Evolutionary conservation across 2,113 vertebrate species (phyloP), one percentile per base, ranked within the genome.

Genomic region (Apodemus speciosus): DNA sequence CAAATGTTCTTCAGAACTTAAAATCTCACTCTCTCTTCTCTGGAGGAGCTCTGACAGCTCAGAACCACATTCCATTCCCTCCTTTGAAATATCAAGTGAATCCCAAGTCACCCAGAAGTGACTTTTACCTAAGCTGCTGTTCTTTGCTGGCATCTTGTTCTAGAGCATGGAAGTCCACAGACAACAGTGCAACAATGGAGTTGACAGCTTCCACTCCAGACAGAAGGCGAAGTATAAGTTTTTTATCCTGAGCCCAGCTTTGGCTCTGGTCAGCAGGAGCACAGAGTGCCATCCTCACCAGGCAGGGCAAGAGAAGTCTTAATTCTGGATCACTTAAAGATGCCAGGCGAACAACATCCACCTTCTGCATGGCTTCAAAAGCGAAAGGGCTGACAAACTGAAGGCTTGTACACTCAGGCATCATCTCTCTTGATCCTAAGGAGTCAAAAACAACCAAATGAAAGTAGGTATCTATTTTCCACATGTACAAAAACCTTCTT

Each of bases 351-450:
- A 98, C 98, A 90, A 99, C 99, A 84, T 99, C 99, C 97, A 99
- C 99, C 96, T 99, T 99, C 97, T 99, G 99, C 99, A 99, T 99
- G 4, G 99, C 99, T 97, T 99, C 99, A 91, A 99, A 99, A 30
- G 99, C 99, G 95, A 98, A 99, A 1, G 99, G 97, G 94, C 99
- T 99, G 96, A 99, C 99, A 95, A 99, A 99, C 98, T 99, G 99
- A 60, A 99, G 98, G 79, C 97, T 97, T 3, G 98, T 92, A 75
- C 98, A 99, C 95, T 99, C 99, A 23, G 98, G 97, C 99, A 99
- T 99, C 53, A 73, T 97, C 93, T 69, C 64, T 51, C 83, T 66
- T 68, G 80, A 73, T 38, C 86, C 96, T 96, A 94, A 77, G 23
- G 68, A 88, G 32, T n/a, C n/a, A 81, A 94, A 91, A 35, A 96